Conservation (phyloP, 2,113 vertebrate species). For the Pteronura brasiliensis region DNA sequence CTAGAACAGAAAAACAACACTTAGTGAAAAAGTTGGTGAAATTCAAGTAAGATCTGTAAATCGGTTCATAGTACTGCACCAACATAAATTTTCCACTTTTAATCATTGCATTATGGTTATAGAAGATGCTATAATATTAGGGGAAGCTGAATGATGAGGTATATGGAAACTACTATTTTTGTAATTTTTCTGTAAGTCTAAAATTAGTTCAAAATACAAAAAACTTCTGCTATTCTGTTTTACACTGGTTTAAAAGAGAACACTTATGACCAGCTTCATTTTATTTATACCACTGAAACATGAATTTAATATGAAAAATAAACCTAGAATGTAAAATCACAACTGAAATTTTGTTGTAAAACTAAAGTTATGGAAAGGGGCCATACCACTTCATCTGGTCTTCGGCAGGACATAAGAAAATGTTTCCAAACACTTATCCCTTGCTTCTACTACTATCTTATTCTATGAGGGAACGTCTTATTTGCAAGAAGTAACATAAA, state of each 20-base stretch:
- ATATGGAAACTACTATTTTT: not conserved
- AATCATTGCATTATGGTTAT: not conserved
- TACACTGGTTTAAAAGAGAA: not conserved
- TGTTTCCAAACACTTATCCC: not conserved
- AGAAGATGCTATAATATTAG: not conserved
- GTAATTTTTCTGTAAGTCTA: not conserved
- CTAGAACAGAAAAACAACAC: not conserved
- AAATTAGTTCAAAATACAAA: not conserved
- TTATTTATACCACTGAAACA: not conserved
- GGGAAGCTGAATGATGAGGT: not conserved
- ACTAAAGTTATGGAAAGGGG: not conserved
- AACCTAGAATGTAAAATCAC: not conserved
- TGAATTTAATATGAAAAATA: not conserved
- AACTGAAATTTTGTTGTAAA: not conserved
- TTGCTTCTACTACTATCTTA: not conserved
- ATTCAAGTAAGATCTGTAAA: not conserved
- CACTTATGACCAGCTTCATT: not conserved
- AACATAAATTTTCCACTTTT: not conserved
- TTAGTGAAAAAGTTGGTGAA: not conserved
- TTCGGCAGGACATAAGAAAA: not conserved
- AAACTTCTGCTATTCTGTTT: not conserved
- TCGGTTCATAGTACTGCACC: not conserved
- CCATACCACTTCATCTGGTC: not conserved
- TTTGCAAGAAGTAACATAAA: not conserved
- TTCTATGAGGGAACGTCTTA: not conserved